Percentiles rank a stretch among this genome's conserved stretches.
These are phyloP conservation scores for Siniperca undulata DNA, from an alignment of 2,797 vertebrate species.

Conservation along the genomic window DNA sequence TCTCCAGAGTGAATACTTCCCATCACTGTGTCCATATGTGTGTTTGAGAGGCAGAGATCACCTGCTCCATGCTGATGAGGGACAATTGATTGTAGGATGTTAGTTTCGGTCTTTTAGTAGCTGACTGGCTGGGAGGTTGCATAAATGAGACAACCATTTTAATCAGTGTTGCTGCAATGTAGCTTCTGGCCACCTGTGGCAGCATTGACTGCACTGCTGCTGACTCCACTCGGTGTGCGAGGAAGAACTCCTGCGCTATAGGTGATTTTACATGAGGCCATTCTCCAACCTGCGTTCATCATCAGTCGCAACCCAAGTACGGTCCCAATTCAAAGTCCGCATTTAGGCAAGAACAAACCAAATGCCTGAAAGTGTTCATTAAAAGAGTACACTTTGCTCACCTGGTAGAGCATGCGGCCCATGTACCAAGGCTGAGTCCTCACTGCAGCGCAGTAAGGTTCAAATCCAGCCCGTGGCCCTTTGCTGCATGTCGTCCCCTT, in stretches of 20 bases:
- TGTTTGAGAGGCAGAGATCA: slow-evolving; percentile 40
- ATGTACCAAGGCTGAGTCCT: no score
- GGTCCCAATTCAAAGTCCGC: neutral
- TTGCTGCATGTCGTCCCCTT: no score
- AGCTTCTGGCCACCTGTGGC: neutral
- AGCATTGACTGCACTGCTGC: neutral
- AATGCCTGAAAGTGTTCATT: neutral
- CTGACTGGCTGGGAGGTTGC: slow-evolving; percentile 5
- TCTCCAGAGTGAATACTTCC: slow-evolving; percentile 27
- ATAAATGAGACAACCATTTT: neutral
- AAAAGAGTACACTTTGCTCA: no score
- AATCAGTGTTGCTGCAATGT: neutral
- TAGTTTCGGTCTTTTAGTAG: slow-evolving; percentile 14
- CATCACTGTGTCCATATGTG: slow-evolving; percentile 3
- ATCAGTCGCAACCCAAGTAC: neutral
- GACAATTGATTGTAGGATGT: slow-evolving; percentile 30
- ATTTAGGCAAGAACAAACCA: neutral
- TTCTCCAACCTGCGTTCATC: neutral
- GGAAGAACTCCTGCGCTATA: no score
- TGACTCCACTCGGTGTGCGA: neutral
- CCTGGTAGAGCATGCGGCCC: no score
- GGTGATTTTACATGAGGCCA: neutral
- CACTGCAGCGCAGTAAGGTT: no score
- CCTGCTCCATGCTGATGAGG: slow-evolving; percentile 59
- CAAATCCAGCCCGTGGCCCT: no score